These are phyloP conservation scores for Dysdera silvatica DNA, from an alignment of 1,140 invertebrate genomes.

Conservation along the genomic window DNA sequence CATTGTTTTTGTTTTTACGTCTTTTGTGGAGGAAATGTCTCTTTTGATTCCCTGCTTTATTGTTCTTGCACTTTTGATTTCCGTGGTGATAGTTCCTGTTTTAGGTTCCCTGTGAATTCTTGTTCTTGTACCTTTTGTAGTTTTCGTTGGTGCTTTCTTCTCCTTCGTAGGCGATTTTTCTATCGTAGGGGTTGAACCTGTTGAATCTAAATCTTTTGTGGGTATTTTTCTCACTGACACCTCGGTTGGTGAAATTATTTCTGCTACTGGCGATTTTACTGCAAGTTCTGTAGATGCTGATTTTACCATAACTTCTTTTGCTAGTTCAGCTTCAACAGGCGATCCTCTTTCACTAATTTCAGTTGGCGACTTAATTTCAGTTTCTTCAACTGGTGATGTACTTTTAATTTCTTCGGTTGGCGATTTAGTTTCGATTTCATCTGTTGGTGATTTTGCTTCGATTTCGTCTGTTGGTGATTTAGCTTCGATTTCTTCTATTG, in stretches of 20 bases:
- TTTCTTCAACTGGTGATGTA: not conserved
- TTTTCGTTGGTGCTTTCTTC: conserved; percentile 19
- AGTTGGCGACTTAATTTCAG: too few species aligned
- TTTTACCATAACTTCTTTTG: too few species aligned
- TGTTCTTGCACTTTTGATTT: too few species aligned
- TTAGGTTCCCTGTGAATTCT: too few species aligned
- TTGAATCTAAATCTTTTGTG: too few species aligned
- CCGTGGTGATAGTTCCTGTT: too few species aligned
- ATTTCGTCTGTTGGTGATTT: conserved; percentile 26
- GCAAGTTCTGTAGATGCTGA: too few species aligned
- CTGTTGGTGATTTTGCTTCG: not conserved
- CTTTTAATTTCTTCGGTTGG: not conserved
- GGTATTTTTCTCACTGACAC: too few species aligned
- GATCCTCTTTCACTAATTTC: too few species aligned
- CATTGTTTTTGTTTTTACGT: conserved; percentile 19
- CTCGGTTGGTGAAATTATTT: not conserved
- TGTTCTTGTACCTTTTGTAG: conserved; percentile 10
- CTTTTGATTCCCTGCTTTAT: conserved; percentile 12
- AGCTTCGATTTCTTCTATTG: conserved; percentile 9
- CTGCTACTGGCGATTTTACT: not conserved
- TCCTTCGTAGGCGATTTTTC: conserved; percentile 29
- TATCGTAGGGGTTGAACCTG: too few species aligned
- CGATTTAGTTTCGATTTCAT: too few species aligned
- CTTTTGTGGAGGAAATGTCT: not conserved
- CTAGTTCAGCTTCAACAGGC: too few species aligned